Percentiles rank a stretch among this genome's conserved stretches.
These are phyloP conservation scores for Bostrychus sinensis DNA, from an alignment of 2,113 vertebrate genomes.

Conservation along the genomic window DNA sequence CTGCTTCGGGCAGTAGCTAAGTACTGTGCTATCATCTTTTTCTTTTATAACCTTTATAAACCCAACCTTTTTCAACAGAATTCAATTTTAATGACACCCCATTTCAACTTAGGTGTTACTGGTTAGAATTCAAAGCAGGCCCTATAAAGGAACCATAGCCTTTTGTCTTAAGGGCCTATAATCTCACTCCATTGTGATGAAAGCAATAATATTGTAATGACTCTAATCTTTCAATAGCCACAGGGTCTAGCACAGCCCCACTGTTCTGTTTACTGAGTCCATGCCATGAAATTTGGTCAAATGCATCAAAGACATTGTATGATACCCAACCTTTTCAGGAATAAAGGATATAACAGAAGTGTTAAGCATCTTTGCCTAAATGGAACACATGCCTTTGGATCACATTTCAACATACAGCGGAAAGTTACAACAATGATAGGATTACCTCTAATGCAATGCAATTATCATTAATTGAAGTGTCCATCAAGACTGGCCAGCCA, in stretches of 20 bases:
- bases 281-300: constrained; percentile 72
- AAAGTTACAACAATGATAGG: too few species aligned
- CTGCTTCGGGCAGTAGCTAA: constrained; percentile 45
- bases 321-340: constrained; percentile 75
- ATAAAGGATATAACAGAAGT: constrained; percentile 73
- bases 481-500: constrained; percentile 1
- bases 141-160: constrained; percentile 55
- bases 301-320: constrained; percentile 73
- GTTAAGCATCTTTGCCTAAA: constrained; percentile 60
- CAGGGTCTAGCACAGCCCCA: constrained; percentile 63
- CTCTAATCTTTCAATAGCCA: constrained; percentile 71
- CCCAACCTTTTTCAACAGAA: constrained; percentile 34
- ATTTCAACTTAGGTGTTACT: constrained; percentile 75
- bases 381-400: constrained; percentile 29
- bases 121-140: constrained; percentile 58
- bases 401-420: neutral
- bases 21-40: constrained; percentile 43
- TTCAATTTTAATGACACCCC: constrained; percentile 31
- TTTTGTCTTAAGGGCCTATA: constrained; percentile 63
- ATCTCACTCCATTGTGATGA: constrained; percentile 67
- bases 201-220: constrained; percentile 78
- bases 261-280: constrained; percentile 63
- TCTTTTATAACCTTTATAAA: constrained; percentile 41
- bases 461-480: neutral
- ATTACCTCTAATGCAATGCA: neutral